phyloP scores from a whole-genome alignment of 2,113 vertebrate genomes.

The Phyllopteryx taeniolatus region DNA sequence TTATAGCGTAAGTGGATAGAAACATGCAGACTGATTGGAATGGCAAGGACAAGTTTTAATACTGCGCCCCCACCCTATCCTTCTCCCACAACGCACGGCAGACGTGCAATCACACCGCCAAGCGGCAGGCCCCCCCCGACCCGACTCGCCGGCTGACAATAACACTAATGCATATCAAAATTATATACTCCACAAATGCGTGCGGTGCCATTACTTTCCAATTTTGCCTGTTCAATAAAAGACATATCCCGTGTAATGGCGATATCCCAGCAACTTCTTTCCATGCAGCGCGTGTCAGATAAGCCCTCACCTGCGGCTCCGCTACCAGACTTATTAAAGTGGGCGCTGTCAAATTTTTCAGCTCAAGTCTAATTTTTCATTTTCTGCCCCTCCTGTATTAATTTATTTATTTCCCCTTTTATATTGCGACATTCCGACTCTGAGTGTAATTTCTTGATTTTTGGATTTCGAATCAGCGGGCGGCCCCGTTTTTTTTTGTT shows the following conservation, averaged over 20 bases:
- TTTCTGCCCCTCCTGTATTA: conserved; percentile 22
- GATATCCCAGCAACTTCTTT: conserved; percentile 69
- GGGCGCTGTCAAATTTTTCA: conserved; percentile 23
- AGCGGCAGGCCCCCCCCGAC: conserved; percentile 55
- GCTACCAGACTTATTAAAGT: conserved; percentile 63
- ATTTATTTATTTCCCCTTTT: conserved; percentile 31
- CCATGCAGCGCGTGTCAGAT: conserved; percentile 58
- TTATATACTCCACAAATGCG: conserved; percentile 67
- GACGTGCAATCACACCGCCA: conserved; percentile 84
- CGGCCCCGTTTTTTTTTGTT: not conserved
- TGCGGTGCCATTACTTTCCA: conserved; percentile 59
- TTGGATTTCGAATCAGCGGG: conserved; percentile 53
- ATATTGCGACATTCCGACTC: conserved; percentile 26
- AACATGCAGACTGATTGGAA: conserved; percentile 95
- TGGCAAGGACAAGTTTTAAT: conserved; percentile 98
- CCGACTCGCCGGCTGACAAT: conserved; percentile 78
- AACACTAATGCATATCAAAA: conserved; percentile 77
- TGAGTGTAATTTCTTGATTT: conserved; percentile 27
- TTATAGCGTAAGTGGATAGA: conserved; percentile 98
- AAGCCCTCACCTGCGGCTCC: conserved; percentile 55
- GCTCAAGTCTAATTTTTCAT: conserved; percentile 26
- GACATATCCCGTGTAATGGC: conserved; percentile 64
- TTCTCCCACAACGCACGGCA: conserved; percentile 86
- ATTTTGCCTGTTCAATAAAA: conserved; percentile 65
- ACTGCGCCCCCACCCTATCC: conserved; percentile 90